phyloP scores from a whole-genome alignment of 92 coral and sea anemone species.

The Palythoa caribaeorum region DNA sequence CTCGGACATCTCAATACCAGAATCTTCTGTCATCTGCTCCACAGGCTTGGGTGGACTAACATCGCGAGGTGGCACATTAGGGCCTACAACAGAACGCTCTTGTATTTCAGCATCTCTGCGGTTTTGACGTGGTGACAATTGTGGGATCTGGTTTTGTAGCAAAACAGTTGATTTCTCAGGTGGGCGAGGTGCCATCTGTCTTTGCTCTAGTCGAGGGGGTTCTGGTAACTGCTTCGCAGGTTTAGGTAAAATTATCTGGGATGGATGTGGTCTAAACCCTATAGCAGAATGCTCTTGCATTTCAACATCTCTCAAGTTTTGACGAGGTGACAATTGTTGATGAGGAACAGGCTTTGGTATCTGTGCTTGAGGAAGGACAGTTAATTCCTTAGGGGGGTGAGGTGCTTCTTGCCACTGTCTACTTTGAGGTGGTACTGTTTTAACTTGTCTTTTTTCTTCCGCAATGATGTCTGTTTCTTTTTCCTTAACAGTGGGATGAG shows the following conservation, averaged over 20 bases:
- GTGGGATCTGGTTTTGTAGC: neutral
- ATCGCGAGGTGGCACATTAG: conserved; percentile 8
- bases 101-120: conserved; percentile 1
- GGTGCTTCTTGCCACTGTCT: neutral
- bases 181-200: neutral
- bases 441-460: neutral
- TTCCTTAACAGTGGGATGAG: neutral
- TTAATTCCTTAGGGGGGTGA: neutral
- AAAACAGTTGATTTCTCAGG: neutral
- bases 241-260: neutral
- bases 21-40: conserved; percentile 35
- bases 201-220: neutral
- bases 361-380: neutral
- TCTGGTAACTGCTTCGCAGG: conserved; percentile 10
- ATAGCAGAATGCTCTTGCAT: conserved; percentile 1
- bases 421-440: neutral
- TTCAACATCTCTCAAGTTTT: conserved; percentile 5
- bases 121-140: neutral
- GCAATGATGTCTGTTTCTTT: neutral
- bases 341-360: neutral
- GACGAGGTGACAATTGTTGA: neutral
- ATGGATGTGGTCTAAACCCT: conserved; percentile 4
- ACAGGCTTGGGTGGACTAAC: neutral
- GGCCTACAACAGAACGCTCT: neutral
- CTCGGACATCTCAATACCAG: conserved; percentile 40